Percentiles rank a stretch among this genome's conserved stretches.
Evolutionary conservation across 1,140 invertebrate genomes (phyloP).

Genomic region (Bombus breviceps): DNA sequence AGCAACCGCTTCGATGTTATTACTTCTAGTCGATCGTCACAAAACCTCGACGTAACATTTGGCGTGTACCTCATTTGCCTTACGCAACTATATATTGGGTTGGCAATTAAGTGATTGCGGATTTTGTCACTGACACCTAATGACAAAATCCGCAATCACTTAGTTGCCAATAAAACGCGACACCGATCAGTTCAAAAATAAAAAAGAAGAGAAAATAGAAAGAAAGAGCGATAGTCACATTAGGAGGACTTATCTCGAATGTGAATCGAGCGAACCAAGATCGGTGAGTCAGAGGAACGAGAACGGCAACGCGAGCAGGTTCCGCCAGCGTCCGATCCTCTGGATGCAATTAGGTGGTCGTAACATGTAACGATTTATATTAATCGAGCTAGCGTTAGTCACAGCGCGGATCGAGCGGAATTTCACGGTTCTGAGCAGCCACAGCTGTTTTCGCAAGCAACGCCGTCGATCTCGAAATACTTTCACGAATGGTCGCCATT

Average conservation of each 20-base stretch:
- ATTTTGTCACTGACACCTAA: too few species aligned
- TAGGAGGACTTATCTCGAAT: conserved; percentile 22
- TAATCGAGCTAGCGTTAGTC: conserved; percentile 63
- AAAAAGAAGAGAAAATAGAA: not conserved
- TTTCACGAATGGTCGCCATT: conserved; percentile 46
- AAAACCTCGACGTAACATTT: too few species aligned
- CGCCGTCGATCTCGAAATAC: conserved; percentile 45
- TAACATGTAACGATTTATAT: conserved; percentile 70
- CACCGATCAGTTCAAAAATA: not conserved
- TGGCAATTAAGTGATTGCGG: too few species aligned
- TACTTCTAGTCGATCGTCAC: too few species aligned
- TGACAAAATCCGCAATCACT: too few species aligned
- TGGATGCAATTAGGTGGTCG: conserved; percentile 64
- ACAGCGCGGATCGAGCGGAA: conserved; percentile 66
- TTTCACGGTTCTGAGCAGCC: conserved; percentile 64
- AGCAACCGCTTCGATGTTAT: too few species aligned
- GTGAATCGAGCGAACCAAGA: conserved; percentile 7
- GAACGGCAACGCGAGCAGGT: conserved; percentile 37
- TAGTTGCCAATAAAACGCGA: not conserved
- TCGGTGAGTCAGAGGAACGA: conserved; percentile 56
- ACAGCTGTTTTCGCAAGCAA: conserved; percentile 47
- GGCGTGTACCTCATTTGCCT: too few species aligned
- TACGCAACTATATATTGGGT: too few species aligned
- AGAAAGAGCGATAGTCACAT: not conserved
- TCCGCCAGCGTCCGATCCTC: conserved; percentile 56